Conservation (phyloP, 2,113 vertebrate genomes). For the Chrysochloris asiatica region DNA sequence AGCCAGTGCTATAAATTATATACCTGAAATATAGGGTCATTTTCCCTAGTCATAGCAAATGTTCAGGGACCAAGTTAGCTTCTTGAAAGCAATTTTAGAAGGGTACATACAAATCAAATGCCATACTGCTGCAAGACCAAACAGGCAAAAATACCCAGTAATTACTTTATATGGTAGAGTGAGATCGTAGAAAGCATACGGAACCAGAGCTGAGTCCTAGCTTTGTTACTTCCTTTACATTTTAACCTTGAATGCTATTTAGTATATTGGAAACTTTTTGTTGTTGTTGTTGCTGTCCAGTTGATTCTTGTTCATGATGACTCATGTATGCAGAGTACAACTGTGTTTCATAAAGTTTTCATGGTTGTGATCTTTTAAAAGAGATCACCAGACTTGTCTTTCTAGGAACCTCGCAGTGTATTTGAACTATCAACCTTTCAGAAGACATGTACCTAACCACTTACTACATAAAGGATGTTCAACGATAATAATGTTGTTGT, state of each 20-base stretch:
- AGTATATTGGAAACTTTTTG: background rate
- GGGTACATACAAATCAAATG: background rate
- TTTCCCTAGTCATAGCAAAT: constrained; percentile 56
- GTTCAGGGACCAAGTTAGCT: constrained; percentile 55
- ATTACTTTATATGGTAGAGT: background rate
- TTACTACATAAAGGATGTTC: background rate
- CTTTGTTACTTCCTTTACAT: background rate
- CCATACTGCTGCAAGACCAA: background rate
- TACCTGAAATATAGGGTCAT: constrained; percentile 56
- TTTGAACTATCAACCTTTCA: background rate
- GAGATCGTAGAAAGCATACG: background rate
- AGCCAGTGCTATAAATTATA: constrained; percentile 51
- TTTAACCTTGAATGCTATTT: background rate
- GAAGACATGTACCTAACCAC: background rate
- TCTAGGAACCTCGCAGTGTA: background rate
- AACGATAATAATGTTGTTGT: background rate
- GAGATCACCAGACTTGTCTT: background rate
- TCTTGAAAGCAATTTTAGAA: constrained; percentile 46
- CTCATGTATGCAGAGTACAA: background rate
- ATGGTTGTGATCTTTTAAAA: background rate
- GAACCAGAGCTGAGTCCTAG: background rate
- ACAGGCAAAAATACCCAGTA: background rate
- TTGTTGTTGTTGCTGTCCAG: background rate
- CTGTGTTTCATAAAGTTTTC: too few relatives aligned
- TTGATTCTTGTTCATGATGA: background rate